These are phyloP conservation scores for Todiramphus saurophagus DNA, from an alignment of 2,113 vertebrate species.

Conservation along the genomic window DNA sequence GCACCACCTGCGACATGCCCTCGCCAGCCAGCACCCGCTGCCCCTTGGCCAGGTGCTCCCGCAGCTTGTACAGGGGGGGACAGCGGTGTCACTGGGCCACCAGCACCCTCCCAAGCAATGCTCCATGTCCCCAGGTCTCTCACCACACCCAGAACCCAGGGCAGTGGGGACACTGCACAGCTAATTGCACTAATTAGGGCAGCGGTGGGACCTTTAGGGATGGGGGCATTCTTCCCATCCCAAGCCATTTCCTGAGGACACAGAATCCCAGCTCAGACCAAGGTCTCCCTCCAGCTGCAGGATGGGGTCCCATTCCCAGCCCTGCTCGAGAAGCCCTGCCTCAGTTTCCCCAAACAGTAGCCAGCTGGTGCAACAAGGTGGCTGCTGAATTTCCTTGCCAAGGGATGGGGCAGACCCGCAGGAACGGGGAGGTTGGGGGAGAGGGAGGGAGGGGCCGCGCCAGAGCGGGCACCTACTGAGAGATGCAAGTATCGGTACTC, in stretches of 20 bases:
- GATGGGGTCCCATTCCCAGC: neutral
- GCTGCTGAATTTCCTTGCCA: neutral
- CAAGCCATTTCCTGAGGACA: neutral
- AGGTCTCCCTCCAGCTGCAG: neutral
- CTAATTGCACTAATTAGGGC: neutral
- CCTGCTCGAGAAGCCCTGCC: neutral
- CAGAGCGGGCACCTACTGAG: slow-evolving; percentile 80
- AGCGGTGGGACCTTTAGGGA: neutral
- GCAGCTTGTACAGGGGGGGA: slow-evolving; percentile 77
- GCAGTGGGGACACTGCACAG: neutral
- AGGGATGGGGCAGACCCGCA: neutral
- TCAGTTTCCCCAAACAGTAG: neutral
- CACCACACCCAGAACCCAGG: accelerated
- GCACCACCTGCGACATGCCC: slow-evolving; percentile 98
- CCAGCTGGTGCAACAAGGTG: accelerated
- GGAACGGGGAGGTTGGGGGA: neutral
- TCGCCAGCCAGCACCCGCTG: slow-evolving; percentile 98
- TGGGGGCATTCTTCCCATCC: neutral
- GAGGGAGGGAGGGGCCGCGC: neutral
- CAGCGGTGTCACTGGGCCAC: neutral
- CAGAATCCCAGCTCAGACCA: neutral
- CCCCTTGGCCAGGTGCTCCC: slow-evolving; percentile 98
- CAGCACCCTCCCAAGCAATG: accelerated
- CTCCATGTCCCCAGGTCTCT: neutral
- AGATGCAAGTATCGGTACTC: slow-evolving; percentile 97